Conservation (phyloP, 2,113 vertebrate genomes). For the Leuciscus idus region DNA sequence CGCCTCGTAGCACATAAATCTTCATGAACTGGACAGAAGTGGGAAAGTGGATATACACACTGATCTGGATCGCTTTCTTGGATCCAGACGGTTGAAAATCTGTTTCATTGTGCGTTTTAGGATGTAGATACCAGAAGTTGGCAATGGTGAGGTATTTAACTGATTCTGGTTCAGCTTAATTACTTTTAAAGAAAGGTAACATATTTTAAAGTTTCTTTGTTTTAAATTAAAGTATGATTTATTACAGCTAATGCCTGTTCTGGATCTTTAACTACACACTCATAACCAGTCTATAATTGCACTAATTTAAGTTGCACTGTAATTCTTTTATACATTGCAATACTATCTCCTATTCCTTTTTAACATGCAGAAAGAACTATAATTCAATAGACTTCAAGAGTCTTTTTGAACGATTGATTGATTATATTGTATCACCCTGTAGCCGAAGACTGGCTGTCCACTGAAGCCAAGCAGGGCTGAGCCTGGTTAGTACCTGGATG, state of each 20-base stretch:
- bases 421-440: no score
- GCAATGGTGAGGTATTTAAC: background rate
- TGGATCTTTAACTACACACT: background rate
- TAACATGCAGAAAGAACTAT: background rate
- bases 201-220: background rate
- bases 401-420: background rate
- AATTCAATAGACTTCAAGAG: background rate
- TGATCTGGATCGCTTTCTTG: background rate
- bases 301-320: background rate
- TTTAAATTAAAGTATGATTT: background rate
- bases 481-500: no score
- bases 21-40: slow-evolving; percentile 16
- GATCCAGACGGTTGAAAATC: background rate
- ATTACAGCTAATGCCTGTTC: background rate
- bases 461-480: no score
- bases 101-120: background rate
- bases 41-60: background rate
- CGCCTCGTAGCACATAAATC: slow-evolving; percentile 32
- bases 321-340: background rate
- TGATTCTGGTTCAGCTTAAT: background rate
- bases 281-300: background rate
- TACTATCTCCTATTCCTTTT: background rate
- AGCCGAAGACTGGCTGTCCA: no score
- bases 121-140: background rate
- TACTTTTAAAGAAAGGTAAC: background rate